These are phyloP conservation scores for Hepsetus odoe DNA, from an alignment of 2,113 vertebrate species.

Conservation along the genomic window DNA sequence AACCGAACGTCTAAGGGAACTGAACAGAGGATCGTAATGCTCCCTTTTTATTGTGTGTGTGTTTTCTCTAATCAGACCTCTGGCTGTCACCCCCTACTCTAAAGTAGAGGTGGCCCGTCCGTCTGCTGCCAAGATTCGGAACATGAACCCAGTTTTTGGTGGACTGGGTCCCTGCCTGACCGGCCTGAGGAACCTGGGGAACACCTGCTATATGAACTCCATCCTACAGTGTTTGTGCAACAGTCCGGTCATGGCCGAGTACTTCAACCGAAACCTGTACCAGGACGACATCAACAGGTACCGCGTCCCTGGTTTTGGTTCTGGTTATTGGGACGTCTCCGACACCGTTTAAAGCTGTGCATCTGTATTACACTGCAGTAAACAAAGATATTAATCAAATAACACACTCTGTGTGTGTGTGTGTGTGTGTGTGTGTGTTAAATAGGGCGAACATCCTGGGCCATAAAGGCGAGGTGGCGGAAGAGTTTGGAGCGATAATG, in stretches of 20 bases:
- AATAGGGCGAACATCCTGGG: slow-evolving; percentile 90
- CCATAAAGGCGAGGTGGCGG: slow-evolving; percentile 96
- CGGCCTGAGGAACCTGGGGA: slow-evolving; percentile 94
- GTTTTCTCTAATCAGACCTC: slow-evolving; percentile 61
- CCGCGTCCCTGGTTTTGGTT: neutral
- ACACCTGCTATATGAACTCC: slow-evolving; percentile 99
- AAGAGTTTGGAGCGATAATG: slow-evolving; percentile 97
- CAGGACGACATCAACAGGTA: slow-evolving; percentile 97
- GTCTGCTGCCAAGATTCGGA: slow-evolving; percentile 91
- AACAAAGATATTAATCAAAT: too few relatives aligned
- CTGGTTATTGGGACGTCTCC: neutral
- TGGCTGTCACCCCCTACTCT: slow-evolving; percentile 65
- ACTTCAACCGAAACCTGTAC: slow-evolving; percentile 92
- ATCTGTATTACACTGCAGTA: too few relatives aligned
- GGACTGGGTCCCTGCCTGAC: slow-evolving; percentile 89
- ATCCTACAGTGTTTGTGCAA: slow-evolving; percentile 97
- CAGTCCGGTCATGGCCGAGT: slow-evolving; percentile 88
- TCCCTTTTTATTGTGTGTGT: slow-evolving; percentile 2
- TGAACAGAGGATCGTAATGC: too few relatives aligned
- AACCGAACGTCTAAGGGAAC: too few relatives aligned
- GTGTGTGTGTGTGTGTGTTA: neutral
- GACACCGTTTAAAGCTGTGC: too few relatives aligned
- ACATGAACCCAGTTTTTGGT: slow-evolving; percentile 92
- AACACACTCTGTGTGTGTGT: neutral
- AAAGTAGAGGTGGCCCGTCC: slow-evolving; percentile 91